Evolutionary conservation across 2,888 invertebrate species (phyloP).

Genomic region (Chloroclysta siterata): DNA sequence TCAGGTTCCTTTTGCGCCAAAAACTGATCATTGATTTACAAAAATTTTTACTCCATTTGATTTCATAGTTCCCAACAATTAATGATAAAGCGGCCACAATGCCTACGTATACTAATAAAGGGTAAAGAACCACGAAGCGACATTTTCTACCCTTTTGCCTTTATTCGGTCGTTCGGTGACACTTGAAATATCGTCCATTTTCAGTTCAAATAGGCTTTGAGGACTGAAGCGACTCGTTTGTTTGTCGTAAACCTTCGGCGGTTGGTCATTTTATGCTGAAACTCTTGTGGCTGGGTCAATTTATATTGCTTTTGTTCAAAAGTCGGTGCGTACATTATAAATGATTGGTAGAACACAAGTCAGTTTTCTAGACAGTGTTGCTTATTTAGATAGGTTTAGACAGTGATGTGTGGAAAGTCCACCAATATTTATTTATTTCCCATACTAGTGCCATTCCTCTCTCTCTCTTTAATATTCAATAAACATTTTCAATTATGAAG

Average conservation of each 20-base stretch:
- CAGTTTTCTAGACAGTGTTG: too few relatives aligned
- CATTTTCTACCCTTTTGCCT: slow-evolving; percentile 50
- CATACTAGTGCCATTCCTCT: slow-evolving; percentile 3
- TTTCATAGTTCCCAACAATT: neutral
- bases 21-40: too few relatives aligned
- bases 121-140: slow-evolving; percentile 43
- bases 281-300: slow-evolving; percentile 5
- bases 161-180: slow-evolving; percentile 51
- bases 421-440: too few relatives aligned
- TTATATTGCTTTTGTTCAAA: neutral
- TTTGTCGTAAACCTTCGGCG: slow-evolving; percentile 30
- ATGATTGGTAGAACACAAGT: too few relatives aligned
- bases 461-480: slow-evolving; percentile 26
- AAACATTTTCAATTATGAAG: slow-evolving; percentile 40
- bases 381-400: too few relatives aligned
- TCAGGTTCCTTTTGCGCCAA: too few relatives aligned
- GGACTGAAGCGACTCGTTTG: slow-evolving; percentile 43
- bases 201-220: slow-evolving; percentile 47
- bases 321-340: neutral
- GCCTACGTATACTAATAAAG: slow-evolving; percentile 47
- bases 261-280: slow-evolving; percentile 11
- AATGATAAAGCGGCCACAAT: neutral
- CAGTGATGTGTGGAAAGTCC: too few relatives aligned
- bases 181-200: slow-evolving; percentile 53
- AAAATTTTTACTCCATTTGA: too few relatives aligned